Conservation (phyloP, 2,797 vertebrate genomes). For the Eupleurogrammus muticus region DNA sequence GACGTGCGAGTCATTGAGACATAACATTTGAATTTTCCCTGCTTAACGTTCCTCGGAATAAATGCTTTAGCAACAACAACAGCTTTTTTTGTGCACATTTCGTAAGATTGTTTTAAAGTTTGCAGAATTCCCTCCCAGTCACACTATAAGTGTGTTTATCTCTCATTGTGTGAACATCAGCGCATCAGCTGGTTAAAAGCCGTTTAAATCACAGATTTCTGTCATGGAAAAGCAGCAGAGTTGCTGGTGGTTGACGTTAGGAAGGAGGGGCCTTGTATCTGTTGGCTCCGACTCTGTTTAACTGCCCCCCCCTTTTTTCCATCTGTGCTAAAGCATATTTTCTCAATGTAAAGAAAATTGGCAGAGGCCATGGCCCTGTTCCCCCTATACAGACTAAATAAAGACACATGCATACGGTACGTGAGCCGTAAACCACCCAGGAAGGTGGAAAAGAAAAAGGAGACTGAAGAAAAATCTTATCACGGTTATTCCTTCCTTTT, state of each 20-base stretch:
- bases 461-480: neutral
- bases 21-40: neutral
- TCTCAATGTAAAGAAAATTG: conserved; percentile 83
- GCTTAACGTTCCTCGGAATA: too few relatives aligned
- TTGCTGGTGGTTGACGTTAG: conserved; percentile 57
- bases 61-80: too few relatives aligned
- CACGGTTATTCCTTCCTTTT: conserved; percentile 5
- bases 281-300: conserved; percentile 79
- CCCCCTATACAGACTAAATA: conserved; percentile 84
- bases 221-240: conserved; percentile 6
- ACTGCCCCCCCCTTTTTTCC: conserved; percentile 74
- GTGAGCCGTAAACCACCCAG: conserved; percentile 77
- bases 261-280: conserved; percentile 75
- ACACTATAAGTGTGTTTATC: too few relatives aligned
- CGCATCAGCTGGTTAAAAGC: too few relatives aligned
- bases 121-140: too few relatives aligned
- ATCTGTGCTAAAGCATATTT: conserved; percentile 81
- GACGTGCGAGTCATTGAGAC: neutral
- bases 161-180: too few relatives aligned
- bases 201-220: too few relatives aligned
- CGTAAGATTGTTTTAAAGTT: too few relatives aligned
- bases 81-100: too few relatives aligned
- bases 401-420: conserved; percentile 70
- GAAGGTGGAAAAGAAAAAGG: conserved; percentile 47
- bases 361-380: conserved; percentile 73